phyloP scores from a whole-genome alignment of 2,888 invertebrate species.

The Spodoptera picta region DNA sequence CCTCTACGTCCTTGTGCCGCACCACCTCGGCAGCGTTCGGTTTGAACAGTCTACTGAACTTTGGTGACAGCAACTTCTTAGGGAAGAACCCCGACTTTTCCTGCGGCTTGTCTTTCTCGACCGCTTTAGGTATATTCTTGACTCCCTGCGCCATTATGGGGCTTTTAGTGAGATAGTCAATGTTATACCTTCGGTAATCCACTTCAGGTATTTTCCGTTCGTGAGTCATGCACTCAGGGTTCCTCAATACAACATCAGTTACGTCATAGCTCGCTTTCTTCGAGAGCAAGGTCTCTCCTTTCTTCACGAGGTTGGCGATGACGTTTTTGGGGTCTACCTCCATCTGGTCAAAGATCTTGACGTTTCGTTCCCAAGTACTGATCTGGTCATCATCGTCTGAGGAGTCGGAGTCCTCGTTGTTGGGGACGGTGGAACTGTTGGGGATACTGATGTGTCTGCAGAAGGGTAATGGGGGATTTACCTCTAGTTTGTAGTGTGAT shows the following conservation, averaged over 20 bases:
- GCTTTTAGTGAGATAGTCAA: constrained; percentile 69
- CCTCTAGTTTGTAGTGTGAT: constrained; percentile 67
- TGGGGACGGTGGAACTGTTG: constrained; percentile 59
- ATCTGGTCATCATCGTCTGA: constrained; percentile 57
- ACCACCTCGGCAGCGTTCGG: constrained; percentile 72
- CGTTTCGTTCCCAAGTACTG: constrained; percentile 64
- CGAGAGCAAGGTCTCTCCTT: constrained; percentile 65
- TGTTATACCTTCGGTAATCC: constrained; percentile 73
- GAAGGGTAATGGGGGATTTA: constrained; percentile 64
- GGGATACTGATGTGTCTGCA: constrained; percentile 77
- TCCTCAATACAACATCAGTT: constrained; percentile 66
- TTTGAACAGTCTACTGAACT: constrained; percentile 80
- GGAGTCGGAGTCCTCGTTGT: constrained; percentile 56
- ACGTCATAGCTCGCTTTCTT: constrained; percentile 77
- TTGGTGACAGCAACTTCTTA: constrained; percentile 82
- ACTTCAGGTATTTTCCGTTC: constrained; percentile 70
- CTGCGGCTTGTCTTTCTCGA: constrained; percentile 61
- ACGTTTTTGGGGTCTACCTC: constrained; percentile 68
- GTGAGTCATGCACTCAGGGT: constrained; percentile 57
- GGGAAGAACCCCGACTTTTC: constrained; percentile 79
- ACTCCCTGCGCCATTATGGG: constrained; percentile 68
- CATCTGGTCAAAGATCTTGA: constrained; percentile 63
- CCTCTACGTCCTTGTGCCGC: constrained; percentile 65
- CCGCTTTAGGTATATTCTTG: constrained; percentile 69
- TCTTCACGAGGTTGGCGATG: constrained; percentile 66